Conservation (phyloP, 2,797 vertebrate species). For the Anas bahamensis region DNA sequence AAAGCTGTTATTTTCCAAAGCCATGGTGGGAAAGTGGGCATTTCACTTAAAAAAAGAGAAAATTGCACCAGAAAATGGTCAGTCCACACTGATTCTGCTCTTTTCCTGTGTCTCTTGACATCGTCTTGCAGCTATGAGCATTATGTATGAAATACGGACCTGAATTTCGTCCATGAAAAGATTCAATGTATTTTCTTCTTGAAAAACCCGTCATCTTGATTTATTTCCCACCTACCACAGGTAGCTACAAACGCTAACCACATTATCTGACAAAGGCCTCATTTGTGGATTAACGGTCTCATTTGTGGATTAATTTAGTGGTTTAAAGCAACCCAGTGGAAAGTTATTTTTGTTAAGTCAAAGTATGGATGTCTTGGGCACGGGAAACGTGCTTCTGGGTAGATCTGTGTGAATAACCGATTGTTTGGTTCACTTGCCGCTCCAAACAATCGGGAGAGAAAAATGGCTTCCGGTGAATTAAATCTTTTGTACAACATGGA, state of each 20-base stretch:
- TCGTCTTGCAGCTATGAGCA: background rate
- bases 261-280: background rate
- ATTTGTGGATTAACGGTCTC: background rate
- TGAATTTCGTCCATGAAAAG: background rate
- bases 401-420: constrained; percentile 55
- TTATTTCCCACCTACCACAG: background rate
- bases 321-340: background rate
- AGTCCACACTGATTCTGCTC: rapidly evolving
- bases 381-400: constrained; percentile 28
- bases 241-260: background rate
- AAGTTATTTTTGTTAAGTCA: background rate
- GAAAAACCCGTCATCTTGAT: rapidly evolving
- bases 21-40: background rate
- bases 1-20: background rate
- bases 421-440: constrained; percentile 67
- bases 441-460: constrained; percentile 63
- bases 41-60: background rate
- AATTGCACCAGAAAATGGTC: background rate
- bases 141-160: background rate
- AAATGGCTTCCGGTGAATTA: constrained; percentile 68
- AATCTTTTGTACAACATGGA: constrained; percentile 53
- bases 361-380: background rate
- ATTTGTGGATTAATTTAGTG: background rate
- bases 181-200: rapidly evolving
- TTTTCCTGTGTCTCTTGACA: background rate